phyloP scores from a whole-genome alignment of 1,140 invertebrate species.

The Cyclina sinensis region DNA sequence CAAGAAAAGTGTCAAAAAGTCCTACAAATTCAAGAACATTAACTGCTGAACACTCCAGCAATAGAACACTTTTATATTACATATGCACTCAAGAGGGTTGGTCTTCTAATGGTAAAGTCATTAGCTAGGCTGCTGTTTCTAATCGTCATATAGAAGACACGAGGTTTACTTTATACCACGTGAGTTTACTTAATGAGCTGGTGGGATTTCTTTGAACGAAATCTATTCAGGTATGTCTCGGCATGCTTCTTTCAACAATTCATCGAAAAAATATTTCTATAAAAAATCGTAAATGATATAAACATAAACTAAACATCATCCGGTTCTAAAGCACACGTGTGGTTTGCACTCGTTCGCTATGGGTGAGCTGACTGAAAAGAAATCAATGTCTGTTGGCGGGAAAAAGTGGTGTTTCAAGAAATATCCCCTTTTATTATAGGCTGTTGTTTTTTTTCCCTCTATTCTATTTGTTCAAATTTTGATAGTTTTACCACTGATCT shows the following conservation, averaged over 20 bases:
- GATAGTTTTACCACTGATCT: too few relatives aligned
- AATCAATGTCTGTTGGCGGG: constrained; percentile 25
- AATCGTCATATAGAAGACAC: neutral
- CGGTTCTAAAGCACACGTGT: constrained; percentile 43
- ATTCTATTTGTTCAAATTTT: too few relatives aligned
- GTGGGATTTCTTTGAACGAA: constrained; percentile 25
- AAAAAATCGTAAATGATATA: constrained; percentile 59
- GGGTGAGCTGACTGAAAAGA: constrained; percentile 26
- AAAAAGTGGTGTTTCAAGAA: neutral
- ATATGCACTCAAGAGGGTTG: neutral
- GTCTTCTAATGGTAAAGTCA: neutral
- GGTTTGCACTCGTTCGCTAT: constrained; percentile 39
- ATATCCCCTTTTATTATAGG: too few relatives aligned
- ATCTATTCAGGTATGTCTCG: neutral
- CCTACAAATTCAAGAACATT: too few relatives aligned
- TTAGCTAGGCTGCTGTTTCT: neutral
- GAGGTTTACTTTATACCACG: constrained; percentile 1
- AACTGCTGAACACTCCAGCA: too few relatives aligned
- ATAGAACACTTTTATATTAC: neutral
- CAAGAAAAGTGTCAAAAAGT: too few relatives aligned
- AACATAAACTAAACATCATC: constrained; percentile 42
- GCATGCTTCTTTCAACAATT: constrained; percentile 54
- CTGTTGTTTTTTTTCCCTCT: too few relatives aligned
- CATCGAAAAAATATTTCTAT: constrained; percentile 22
- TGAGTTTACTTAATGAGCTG: constrained; percentile 40